Percentiles rank a stretch among this genome's conserved stretches.
These are phyloP conservation scores for Enteromius anoplus DNA, from an alignment of 2,797 vertebrate genomes.

Conservation along the genomic window DNA sequence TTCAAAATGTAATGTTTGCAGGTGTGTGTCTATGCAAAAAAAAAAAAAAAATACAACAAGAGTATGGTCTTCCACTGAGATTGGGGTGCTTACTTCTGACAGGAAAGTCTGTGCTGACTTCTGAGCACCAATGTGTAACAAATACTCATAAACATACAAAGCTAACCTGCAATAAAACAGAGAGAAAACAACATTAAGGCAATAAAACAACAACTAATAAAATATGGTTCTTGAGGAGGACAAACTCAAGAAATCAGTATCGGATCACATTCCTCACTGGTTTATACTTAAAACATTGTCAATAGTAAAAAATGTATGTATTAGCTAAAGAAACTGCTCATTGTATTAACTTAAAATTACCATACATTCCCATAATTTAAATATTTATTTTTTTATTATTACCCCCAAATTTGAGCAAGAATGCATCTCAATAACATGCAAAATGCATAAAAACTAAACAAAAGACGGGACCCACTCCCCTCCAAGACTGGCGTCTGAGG, in stretches of 20 bases:
- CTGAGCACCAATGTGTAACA: conserved; percentile 97
- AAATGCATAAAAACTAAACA: conserved; percentile 44
- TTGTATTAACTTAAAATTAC: background rate
- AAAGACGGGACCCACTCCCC: conserved; percentile 47
- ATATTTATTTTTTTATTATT: background rate
- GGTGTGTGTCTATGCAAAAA: background rate
- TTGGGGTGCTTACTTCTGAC: conserved; percentile 86
- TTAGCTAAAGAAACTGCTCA: background rate
- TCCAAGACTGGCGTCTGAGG: conserved; percentile 29
- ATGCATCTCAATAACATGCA: background rate
- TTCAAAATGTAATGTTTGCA: background rate
- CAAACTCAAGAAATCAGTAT: background rate
- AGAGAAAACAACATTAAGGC: conserved; percentile 62
- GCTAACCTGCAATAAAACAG: conserved; percentile 81
- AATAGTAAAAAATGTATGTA: background rate
- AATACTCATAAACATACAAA: conserved; percentile 96
- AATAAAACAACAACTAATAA: conserved; percentile 50
- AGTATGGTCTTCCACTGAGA: background rate
- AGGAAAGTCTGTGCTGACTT: conserved; percentile 99
- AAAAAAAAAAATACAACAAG: background rate
- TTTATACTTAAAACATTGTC: background rate
- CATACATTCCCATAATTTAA: background rate
- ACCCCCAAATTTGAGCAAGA: background rate
- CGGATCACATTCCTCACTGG: background rate
- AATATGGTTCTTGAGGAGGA: background rate